Conservation (phyloP, 2,797 vertebrate species). For the Gouania willdenowi region DNA sequence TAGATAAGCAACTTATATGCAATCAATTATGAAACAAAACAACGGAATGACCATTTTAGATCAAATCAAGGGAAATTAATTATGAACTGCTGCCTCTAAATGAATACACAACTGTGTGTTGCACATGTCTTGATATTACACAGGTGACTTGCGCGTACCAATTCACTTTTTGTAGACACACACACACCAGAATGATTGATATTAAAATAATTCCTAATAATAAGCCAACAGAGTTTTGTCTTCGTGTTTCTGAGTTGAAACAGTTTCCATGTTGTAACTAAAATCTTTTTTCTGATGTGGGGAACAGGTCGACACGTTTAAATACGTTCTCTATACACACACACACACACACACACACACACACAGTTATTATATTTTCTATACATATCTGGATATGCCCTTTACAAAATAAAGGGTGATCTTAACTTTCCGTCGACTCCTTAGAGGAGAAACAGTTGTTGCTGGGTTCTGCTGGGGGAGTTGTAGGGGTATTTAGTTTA, state of each 20-base stretch:
- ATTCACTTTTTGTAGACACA: constrained; percentile 47
- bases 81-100: constrained; percentile 3
- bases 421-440: constrained; percentile 82
- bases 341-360: constrained; percentile 51
- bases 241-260: constrained; percentile 9
- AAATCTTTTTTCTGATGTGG: constrained; percentile 32
- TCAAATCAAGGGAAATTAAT: constrained; percentile 1
- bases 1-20: constrained; percentile 26
- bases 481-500: too few species aligned
- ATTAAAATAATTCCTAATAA: constrained; percentile 45
- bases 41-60: constrained; percentile 8
- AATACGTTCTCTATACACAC: constrained; percentile 67
- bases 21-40: background rate
- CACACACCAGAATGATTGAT: constrained; percentile 40
- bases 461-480: constrained; percentile 51
- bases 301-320: constrained; percentile 46
- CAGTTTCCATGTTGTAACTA: constrained; percentile 27
- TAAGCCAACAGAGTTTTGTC: constrained; percentile 29
- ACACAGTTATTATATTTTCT: constrained; percentile 60
- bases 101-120: constrained; percentile 8
- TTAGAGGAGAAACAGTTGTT: constrained; percentile 61
- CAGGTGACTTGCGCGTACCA: constrained; percentile 44
- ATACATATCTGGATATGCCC: constrained; percentile 60
- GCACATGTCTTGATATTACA: constrained; percentile 57
- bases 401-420: constrained; percentile 23